Evolutionary conservation across 2,797 vertebrate genomes (phyloP).

Genomic region (Calcarius lapponicus): DNA sequence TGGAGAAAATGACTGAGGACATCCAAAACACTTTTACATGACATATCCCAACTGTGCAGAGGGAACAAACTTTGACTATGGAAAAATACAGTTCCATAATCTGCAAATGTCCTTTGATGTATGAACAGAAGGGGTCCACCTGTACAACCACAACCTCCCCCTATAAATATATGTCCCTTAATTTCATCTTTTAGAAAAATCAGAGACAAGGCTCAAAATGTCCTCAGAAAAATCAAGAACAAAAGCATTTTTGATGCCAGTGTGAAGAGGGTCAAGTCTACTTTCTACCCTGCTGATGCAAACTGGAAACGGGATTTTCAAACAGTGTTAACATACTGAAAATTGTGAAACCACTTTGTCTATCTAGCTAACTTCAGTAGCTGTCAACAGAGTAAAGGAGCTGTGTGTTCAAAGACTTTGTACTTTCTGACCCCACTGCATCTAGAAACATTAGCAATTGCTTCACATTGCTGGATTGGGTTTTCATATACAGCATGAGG

Average conservation of each 20-base stretch:
- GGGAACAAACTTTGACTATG: not conserved
- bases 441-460: not conserved
- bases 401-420: not conserved
- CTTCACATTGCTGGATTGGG: not conserved
- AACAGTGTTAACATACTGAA: not conserved
- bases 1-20: not conserved
- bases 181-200: not conserved
- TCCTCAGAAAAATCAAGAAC: not conserved
- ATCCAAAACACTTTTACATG: not conserved
- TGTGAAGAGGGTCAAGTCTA: not conserved
- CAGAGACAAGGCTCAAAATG: not conserved
- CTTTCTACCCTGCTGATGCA: not conserved
- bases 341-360: not conserved
- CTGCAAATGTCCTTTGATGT: not conserved
- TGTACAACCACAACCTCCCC: not conserved
- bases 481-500: not conserved
- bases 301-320: not conserved
- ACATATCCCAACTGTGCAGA: not conserved
- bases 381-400: not conserved
- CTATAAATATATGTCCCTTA: not conserved
- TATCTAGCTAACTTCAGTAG: not conserved
- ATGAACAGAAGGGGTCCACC: not conserved
- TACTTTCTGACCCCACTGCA: not conserved
- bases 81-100: not conserved
- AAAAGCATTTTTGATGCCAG: not conserved